Base-by-base conservation (phyloP, 2,797 vertebrate species). In the Sebastes paucispinis region DNA sequence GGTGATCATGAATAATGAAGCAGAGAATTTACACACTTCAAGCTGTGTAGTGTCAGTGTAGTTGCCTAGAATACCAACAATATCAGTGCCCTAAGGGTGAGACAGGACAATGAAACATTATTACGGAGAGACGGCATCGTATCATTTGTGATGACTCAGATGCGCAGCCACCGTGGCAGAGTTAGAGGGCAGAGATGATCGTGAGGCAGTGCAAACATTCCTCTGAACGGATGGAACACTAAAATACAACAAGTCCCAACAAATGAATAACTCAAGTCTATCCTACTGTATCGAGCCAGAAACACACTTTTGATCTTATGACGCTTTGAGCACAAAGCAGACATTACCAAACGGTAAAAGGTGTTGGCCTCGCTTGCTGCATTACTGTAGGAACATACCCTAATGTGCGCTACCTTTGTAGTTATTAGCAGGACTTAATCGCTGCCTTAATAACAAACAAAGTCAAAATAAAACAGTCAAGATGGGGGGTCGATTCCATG, bases 131-230 rank as follows among this genome's bases (percentile, higher is more conserved):
- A 76, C 54, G 73, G 69, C 63, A 12, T 84, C 73, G 60, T 79
- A 89, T 87, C 25, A 73, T 88, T 91, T 86, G 85, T 90, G 87
- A 91, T 93, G 93, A 95, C 88, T 93, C 89, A 91, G 89, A 88
- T 87, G 80, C 64, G 85, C 83, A 92, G 83, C 79, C 77, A 75
- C 85, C 75, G 79, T 82, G 86, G 86, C 86, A 63, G 69, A 88
- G 84, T 82, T 90, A 86, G 88, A 93, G 87, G 89, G 90, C 86
- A 93, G 81, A 71, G 73, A 89, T 88, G 75, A 90, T 86, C 63
- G 67, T 59, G 79, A 80, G 75, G 84, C 71, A 79, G 82, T 69
- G 73, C 60, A 85, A 77, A 86, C 65, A 86, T 80, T 88, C 69
- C 77, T 80, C 69, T 73, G 72, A 82, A 80, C 59, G 70, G 66